Base-by-base conservation (phyloP, 2,888 invertebrate species). In the Mesochorus sp. region DNA sequence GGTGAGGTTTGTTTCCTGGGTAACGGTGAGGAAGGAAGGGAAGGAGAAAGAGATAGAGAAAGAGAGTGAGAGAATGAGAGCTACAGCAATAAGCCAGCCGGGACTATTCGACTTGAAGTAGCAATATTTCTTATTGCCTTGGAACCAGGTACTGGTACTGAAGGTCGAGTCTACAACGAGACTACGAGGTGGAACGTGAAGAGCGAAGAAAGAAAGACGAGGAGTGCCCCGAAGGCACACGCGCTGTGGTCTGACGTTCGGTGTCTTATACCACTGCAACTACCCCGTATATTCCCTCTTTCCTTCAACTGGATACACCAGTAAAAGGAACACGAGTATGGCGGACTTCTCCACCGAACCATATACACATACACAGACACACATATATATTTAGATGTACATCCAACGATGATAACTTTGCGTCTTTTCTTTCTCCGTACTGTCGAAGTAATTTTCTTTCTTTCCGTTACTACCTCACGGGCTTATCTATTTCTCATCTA, bases 51-150 rank as follows among this genome's bases (percentile, higher is more conserved):
- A 44, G 42, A 39, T 10, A 68, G 44, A 51, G 28, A 42, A 44
- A 28, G 49, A 12, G 19, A 3, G 59, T 26, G 34, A 44, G 75
- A 68, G 47, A 59, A 55, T 67, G 51, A 76, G 64, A 62, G 74
- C 82, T 85, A 74, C 66, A 67, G 79, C 84, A 87, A 86, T 88
- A 86, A 86, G 81, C 82, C 81, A 55, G 67, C 73, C 79, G 82
- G 82, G 81, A 84, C 83, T 84, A 82, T 82, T 82, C 79, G 70
- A 83, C 80, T 80, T 82, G 84, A 81, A 86, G 84, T 85, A 86
- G 86, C 87, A 88, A 88, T 87, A 88, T 85, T 86, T 87, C 84
- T 87, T 84, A 85, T 83, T 83, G 85, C 81, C 82, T 70, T 75
- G 79, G 66, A 82, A 80, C 80, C 42, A 26, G 78, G 72, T 68